These are phyloP conservation scores for Myopa tessellatipennis DNA, from an alignment of 2,888 invertebrate genomes.

Conservation along the genomic window DNA sequence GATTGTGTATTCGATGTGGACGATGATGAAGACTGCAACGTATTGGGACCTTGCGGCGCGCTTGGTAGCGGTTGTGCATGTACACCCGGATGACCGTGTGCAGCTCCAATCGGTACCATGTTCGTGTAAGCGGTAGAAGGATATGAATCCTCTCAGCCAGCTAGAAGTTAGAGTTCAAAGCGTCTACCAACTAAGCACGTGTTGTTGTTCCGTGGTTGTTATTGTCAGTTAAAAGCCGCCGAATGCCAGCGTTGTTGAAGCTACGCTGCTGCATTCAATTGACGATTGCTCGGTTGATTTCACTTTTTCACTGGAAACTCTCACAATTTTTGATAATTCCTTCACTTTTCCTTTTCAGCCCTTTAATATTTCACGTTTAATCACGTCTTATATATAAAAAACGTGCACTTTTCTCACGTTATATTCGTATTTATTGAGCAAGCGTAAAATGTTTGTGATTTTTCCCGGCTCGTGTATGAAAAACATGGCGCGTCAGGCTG, in stretches of 20 bases:
- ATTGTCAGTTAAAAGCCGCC: background rate
- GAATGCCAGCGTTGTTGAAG: background rate
- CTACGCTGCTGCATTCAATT: background rate
- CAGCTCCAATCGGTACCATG: slow-evolving; percentile 66
- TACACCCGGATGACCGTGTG: slow-evolving; percentile 59
- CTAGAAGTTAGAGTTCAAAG: background rate
- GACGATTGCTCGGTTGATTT: background rate
- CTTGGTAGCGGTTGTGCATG: slow-evolving; percentile 65
- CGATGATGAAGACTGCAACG: slow-evolving; percentile 67
- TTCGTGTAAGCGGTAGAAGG: background rate
- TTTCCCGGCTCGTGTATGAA: slow-evolving; percentile 28
- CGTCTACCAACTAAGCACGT: slow-evolving; percentile 35
- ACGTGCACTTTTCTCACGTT: too few species aligned
- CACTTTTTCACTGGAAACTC: background rate
- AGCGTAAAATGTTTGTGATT: slow-evolving; percentile 8
- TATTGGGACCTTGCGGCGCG: slow-evolving; percentile 68
- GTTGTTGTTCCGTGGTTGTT: slow-evolving; percentile 42
- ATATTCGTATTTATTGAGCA: background rate
- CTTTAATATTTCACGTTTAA: background rate
- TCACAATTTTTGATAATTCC: background rate
- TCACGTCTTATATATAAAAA: too few species aligned
- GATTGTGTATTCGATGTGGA: slow-evolving; percentile 70
- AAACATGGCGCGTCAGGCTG: slow-evolving; percentile 32
- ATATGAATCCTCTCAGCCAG: background rate
- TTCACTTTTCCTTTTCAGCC: background rate